Evolutionary conservation across 2,113 vertebrate species (phyloP).

Genomic region (Tauraco erythrolophus): DNA sequence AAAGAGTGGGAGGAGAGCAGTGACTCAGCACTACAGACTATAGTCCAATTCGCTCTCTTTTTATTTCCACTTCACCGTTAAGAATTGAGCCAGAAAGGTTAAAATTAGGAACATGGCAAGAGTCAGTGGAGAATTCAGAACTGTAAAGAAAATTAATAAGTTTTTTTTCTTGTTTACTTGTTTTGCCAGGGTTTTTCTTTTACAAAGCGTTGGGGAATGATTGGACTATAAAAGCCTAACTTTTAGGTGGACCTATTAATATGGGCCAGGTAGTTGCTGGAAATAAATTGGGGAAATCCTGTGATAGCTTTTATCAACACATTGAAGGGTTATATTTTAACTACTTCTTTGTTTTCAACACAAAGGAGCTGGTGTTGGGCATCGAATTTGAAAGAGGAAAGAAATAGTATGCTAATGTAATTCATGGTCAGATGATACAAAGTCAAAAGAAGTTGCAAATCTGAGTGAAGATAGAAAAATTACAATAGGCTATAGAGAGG

Average conservation of each 20-base stretch:
- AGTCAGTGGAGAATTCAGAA: not conserved
- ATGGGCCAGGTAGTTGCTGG: not conserved
- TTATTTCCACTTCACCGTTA: not conserved
- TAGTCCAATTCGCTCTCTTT: not conserved
- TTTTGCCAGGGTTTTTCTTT: not conserved
- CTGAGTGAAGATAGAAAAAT: constrained; percentile 48
- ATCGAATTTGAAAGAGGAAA: constrained; percentile 39
- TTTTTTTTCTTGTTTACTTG: not conserved
- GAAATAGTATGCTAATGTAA: constrained; percentile 52
- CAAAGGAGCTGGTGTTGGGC: constrained; percentile 38
- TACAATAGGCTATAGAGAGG: constrained; percentile 50
- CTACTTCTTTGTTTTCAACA: constrained; percentile 41
- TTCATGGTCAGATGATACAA: constrained; percentile 62
- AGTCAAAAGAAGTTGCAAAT: constrained; percentile 67
- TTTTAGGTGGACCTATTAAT: not conserved
- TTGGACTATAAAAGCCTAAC: not conserved
- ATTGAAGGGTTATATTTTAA: constrained; percentile 27
- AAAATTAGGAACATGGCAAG: not conserved
- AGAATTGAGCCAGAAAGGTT: not conserved
- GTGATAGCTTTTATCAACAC: not conserved
- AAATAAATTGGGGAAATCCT: constrained; percentile 22
- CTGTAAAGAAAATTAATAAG: not conserved
- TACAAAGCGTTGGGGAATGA: not conserved
- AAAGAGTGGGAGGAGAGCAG: constrained; percentile 52
- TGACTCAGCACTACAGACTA: constrained; percentile 53